These are phyloP conservation scores for Etheostoma perlongum DNA, from an alignment of 2,797 vertebrate species.

Conservation along the genomic window DNA sequence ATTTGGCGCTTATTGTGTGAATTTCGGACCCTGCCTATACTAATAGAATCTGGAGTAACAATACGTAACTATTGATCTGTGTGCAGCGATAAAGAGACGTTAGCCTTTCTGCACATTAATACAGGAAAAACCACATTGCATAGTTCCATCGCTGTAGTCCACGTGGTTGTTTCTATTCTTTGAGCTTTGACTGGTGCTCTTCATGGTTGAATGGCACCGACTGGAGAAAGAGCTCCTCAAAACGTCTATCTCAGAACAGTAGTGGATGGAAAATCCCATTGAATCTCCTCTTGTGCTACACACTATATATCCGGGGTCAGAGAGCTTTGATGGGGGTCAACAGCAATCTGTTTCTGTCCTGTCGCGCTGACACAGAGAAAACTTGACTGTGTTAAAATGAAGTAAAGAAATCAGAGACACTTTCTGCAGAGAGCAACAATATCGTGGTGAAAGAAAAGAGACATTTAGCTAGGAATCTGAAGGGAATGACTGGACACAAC, in stretches of 20 bases:
- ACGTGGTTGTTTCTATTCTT: not conserved
- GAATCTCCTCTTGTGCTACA: not conserved
- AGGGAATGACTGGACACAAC: not conserved
- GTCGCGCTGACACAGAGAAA: not conserved
- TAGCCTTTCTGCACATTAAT: not conserved
- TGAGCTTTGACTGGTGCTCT: not conserved
- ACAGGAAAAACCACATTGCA: not conserved
- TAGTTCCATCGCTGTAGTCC: not conserved
- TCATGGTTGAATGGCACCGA: not conserved
- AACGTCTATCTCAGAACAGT: not conserved
- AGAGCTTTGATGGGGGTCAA: conserved; percentile 46
- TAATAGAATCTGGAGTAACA: too few species aligned
- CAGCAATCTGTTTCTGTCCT: conserved; percentile 43
- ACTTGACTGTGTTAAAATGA: not conserved
- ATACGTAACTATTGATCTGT: not conserved
- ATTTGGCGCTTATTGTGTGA: too few species aligned
- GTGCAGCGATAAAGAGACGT: not conserved
- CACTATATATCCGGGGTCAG: conserved; percentile 30
- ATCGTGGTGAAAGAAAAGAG: not conserved
- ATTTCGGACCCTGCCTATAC: too few species aligned
- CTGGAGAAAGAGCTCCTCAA: not conserved
- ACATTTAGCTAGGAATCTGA: not conserved
- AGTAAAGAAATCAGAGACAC: not conserved
- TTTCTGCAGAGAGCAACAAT: not conserved
- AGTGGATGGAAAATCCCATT: not conserved